Base-by-base conservation (phyloP, 35 echinoderm and acorn worm species). In the Patiria miniata region DNA sequence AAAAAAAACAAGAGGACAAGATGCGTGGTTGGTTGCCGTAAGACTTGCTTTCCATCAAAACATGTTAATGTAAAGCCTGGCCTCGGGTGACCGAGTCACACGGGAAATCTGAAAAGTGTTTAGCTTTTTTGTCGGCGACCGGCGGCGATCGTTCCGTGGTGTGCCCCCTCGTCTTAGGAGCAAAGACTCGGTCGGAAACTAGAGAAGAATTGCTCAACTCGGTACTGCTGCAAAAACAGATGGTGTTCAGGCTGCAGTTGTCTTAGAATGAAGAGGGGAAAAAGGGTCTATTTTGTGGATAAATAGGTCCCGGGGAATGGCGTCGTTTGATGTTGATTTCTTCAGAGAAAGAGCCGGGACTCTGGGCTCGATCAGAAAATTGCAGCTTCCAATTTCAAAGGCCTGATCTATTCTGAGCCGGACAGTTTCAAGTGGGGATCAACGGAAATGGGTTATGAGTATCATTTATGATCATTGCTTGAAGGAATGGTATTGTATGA, bases 41-140 rank as follows among this genome's bases (percentile, higher is more conserved):
- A 73, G 65, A 10, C 29, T 73, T 73, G 65, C 65, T 73, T 73
- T 73, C 34, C 65, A 73, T 73, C 65, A 73, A 73, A 73, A 73
- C 65, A 73, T 73, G 65, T 73, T 73, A 73, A 73, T 73, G 65
- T 73, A 73, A 73, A 73, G 65, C 34, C 65, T 16, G 15, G 19
- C 65, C 34, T 73, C 65, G 1, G 26, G 65, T 34, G 65, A 14
- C 29, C 1, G 10, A 73, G 65, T 73, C 65, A 73, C 65, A 32
- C 65, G 65, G 65, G 65, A 73, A 73, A 73, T 73, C 65, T 73
- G 26, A 73, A 73, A 73, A 73, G 65, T 73, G 65, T 73, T 26
- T 73, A 34, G 65, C 65, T 73, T 73, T 73, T 61, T 61, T 73
- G 23, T 34, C 26, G 65, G 2, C 34, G 3, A 34, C 65, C 29